Evolutionary conservation across 2,113 vertebrate species (phyloP).

Genomic region (Melanerpes formicivorus): DNA sequence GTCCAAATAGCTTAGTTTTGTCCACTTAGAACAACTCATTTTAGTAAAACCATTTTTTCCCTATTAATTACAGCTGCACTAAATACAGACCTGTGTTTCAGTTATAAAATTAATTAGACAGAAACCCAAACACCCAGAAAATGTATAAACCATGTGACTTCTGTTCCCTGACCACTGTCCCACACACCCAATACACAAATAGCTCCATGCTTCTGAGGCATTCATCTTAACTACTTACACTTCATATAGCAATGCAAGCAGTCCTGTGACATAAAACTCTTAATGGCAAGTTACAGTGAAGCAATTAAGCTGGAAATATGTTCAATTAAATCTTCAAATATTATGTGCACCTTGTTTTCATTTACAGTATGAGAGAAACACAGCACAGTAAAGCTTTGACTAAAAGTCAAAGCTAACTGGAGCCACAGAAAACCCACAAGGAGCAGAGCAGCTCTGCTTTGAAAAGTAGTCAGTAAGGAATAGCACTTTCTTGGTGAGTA

Average conservation of each 20-base stretch:
- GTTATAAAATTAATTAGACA: conserved; percentile 26
- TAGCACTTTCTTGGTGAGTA: neutral
- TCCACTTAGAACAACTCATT: neutral
- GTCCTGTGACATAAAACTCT: neutral
- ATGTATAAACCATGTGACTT: neutral
- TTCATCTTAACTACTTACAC: neutral
- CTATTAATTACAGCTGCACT: neutral
- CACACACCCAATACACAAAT: neutral
- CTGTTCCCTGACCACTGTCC: neutral
- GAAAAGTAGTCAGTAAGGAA: neutral
- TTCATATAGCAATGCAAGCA: neutral
- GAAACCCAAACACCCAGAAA: neutral
- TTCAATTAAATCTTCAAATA: neutral
- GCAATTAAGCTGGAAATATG: neutral
- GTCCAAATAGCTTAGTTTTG: neutral
- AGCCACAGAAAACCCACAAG: neutral
- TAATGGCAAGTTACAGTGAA: neutral
- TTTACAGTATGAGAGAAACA: neutral
- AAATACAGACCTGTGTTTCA: neutral
- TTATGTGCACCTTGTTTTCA: neutral
- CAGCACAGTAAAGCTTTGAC: conserved; percentile 8
- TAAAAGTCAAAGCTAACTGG: neutral
- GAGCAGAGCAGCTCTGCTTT: neutral
- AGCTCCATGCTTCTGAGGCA: neutral
- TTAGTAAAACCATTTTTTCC: neutral